These are phyloP conservation scores for Xyrichtys novacula DNA, from an alignment of 2,797 vertebrate genomes.

Conservation along the genomic window DNA sequence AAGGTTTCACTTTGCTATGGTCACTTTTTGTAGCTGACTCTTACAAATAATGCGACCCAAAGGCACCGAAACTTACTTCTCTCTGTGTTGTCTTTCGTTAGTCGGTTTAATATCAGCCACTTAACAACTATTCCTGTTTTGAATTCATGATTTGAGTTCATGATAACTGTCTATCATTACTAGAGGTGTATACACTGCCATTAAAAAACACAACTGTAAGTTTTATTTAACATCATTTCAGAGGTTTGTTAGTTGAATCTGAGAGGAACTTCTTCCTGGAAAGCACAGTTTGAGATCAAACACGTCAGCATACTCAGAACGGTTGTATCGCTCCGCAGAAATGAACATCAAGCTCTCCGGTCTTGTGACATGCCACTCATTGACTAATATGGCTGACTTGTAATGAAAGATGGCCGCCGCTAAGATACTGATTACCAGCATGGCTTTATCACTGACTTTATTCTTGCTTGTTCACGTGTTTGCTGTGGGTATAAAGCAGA, in stretches of 20 bases:
- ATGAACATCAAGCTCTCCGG: constrained; percentile 48
- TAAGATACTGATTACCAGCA: constrained; percentile 65
- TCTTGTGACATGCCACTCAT: constrained; percentile 78
- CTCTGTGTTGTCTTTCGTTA: background rate
- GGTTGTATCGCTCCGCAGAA: constrained; percentile 52
- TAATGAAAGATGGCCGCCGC: constrained; percentile 44
- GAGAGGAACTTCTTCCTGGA: constrained; percentile 58
- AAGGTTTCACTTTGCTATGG: constrained; percentile 24
- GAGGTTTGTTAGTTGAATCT: constrained; percentile 35
- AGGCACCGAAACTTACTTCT: background rate
- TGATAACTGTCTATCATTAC: too few relatives aligned
- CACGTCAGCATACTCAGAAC: constrained; percentile 43
- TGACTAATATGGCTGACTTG: constrained; percentile 69
- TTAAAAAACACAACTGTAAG: constrained; percentile 13
- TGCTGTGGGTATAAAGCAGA: constrained; percentile 49
- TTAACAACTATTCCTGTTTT: too few relatives aligned
- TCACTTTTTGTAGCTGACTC: background rate
- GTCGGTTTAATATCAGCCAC: background rate
- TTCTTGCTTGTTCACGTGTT: constrained; percentile 52
- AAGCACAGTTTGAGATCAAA: constrained; percentile 41
- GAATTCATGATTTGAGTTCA: too few relatives aligned
- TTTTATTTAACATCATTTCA: constrained; percentile 8
- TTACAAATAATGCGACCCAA: background rate
- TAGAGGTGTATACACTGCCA: background rate
- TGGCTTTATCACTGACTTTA: constrained; percentile 61